phyloP scores from a whole-genome alignment of 2,888 invertebrate genomes.

The Eupithecia centaureata region DNA sequence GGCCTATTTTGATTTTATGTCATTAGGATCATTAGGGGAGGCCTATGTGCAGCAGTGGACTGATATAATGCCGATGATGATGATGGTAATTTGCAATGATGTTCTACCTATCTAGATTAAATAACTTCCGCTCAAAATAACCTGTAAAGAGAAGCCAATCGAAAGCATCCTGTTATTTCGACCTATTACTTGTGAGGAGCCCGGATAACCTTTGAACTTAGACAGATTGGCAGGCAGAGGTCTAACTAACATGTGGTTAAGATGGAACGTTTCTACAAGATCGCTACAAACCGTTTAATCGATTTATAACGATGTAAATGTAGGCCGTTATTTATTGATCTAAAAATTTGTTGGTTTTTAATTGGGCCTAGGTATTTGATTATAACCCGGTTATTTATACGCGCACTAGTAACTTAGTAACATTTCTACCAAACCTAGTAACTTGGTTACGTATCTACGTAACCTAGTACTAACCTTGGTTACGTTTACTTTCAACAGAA shows the following conservation, averaged over 20 bases:
- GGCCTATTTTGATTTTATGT: no score
- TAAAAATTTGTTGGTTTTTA: no score
- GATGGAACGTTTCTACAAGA: background rate
- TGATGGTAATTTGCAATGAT: background rate
- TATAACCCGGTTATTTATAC: no score
- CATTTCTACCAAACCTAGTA: no score
- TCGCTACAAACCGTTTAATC: background rate
- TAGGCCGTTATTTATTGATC: background rate
- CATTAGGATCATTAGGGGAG: background rate
- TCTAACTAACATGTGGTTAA: background rate
- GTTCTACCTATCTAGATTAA: background rate
- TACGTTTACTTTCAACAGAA: no score
- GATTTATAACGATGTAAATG: background rate
- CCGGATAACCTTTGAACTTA: conserved; percentile 25
- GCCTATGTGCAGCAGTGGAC: background rate
- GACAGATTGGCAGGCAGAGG: conserved; percentile 13
- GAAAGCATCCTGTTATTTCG: conserved; percentile 28
- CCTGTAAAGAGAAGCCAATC: conserved; percentile 19
- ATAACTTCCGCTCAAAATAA: conserved; percentile 16
- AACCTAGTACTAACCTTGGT: background rate
- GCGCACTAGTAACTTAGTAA: no score
- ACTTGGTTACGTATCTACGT: no score
- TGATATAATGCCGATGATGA: background rate
- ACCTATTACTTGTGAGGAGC: conserved; percentile 22
- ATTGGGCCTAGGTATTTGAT: no score